Base-by-base conservation (phyloP, 2,888 invertebrate genomes). In the Dasysyrphus tricinctus region DNA sequence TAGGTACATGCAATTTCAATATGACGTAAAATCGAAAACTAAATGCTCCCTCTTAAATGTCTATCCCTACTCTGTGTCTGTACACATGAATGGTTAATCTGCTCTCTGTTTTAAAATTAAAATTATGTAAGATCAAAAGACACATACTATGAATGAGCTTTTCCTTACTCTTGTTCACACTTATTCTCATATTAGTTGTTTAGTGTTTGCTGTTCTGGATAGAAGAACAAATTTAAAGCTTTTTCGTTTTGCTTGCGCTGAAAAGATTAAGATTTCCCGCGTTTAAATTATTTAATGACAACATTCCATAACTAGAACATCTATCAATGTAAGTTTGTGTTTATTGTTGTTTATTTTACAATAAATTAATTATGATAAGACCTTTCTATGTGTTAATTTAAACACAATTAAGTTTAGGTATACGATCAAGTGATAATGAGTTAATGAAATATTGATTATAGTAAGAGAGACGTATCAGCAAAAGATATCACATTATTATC, bases 141-240 rank as follows among this genome's bases (percentile, higher is more conserved):
- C 29, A 32, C 32, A 3, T 24, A 24, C 24, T 24, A 24, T 24
- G 24, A 32, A 29, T 11, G 16, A 65, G 65, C 65, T 65, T 65
- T 65, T 9, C 32, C 29, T 44, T 47, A 16, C n/a, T 47, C 8
- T 42, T 42, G 6, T 42, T n/a, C 42, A 42, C n/a, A 2, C 29
- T n/a, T n/a, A n/a, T n/a, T n/a, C n/a, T 61, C 42, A n/a, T n/a
- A 59, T 73, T 82, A 82, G 81, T 82, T 82, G 77, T 59, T 29
- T n/a, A 56, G 67, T 47, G 78, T 56, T 42, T 56, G 42, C 7
- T 74, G 32, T 67, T 73, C 32, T 56, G 57, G 32, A 57, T 12
- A 34, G 34, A 16, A 5, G 16, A 57, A 16, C 11, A 34, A 11
- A 42, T 12, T 37, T 12, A 63, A 29, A 70, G 75, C 75, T 84